A percentile compares a stretch with the other conserved stretches of the same genome.
Conservation (phyloP, 2,113 vertebrate genomes). For the Neomonachus schauinslandi region DNA sequence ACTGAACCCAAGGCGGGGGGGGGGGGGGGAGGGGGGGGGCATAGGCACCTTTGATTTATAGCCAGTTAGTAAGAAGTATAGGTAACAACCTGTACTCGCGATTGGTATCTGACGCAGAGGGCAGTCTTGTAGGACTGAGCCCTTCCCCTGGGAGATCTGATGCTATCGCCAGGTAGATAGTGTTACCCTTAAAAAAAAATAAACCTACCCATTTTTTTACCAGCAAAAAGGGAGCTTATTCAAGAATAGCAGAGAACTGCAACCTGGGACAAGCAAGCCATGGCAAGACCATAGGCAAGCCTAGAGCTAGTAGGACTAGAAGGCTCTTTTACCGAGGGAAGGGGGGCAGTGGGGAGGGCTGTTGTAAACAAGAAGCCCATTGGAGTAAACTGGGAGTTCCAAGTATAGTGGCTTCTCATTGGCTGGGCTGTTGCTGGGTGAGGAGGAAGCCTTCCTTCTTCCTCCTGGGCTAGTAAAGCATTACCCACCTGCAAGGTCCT, state of each 20-base stretch:
- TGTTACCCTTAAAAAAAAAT: background rate
- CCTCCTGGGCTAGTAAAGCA: background rate
- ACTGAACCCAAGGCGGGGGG: background rate
- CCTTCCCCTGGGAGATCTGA: background rate
- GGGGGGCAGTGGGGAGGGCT: background rate
- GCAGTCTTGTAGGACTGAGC: background rate
- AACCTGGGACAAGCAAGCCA: background rate
- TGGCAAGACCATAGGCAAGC: background rate
- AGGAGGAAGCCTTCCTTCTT: background rate
- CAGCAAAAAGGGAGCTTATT: background rate
- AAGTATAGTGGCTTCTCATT: background rate
- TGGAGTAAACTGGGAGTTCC: background rate
- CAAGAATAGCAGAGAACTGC: background rate
- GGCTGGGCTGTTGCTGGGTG: background rate
- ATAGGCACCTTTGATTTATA: background rate
- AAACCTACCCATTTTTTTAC: background rate
- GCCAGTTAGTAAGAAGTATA: background rate
- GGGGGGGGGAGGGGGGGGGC: too few relatives aligned
- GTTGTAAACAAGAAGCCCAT: background rate
- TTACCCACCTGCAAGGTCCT: background rate
- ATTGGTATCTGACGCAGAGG: background rate
- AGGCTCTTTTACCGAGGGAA: background rate
- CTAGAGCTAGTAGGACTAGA: background rate
- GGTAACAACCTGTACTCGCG: background rate
- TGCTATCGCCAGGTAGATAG: background rate